Evolutionary conservation across 37 sponge, comb jelly and placozoan genomes (phyloP).

Genomic region (Eunapius fragilis): DNA sequence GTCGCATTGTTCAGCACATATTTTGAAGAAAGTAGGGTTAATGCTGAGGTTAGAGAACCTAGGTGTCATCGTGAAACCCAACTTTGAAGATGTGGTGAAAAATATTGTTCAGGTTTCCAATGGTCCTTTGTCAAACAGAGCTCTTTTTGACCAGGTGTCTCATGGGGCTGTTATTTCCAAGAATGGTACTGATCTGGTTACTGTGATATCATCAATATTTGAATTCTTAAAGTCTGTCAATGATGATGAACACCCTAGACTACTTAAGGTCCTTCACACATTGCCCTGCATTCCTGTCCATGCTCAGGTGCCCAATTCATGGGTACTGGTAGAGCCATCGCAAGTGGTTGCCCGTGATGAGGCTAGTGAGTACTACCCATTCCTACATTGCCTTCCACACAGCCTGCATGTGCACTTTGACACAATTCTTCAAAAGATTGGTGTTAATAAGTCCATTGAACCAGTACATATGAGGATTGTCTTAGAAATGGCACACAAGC

Average conservation of each 20-base stretch:
- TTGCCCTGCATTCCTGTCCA: not conserved
- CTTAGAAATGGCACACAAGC: slow-evolving; percentile 10
- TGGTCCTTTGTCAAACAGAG: slow-evolving; percentile 1
- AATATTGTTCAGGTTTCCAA: slow-evolving; percentile 41
- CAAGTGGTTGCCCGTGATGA: slow-evolving; percentile 17
- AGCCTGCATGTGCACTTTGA: not conserved
- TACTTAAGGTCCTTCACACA: not conserved
- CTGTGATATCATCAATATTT: slow-evolving; percentile 5
- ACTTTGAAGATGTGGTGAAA: slow-evolving; percentile 32
- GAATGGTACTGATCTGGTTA: not conserved
- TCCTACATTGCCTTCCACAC: slow-evolving; percentile 21
- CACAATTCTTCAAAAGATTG: slow-evolving; percentile 15
- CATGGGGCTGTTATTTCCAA: not conserved
- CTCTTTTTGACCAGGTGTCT: slow-evolving; percentile 39
- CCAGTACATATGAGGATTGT: slow-evolving; percentile 35
- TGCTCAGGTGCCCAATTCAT: not conserved
- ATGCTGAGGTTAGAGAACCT: too few relatives aligned
- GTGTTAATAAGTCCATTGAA: slow-evolving; percentile 8
- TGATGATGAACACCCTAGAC: not conserved
- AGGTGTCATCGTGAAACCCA: not conserved
- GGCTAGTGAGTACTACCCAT: slow-evolving; percentile 28
- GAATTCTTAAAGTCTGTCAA: not conserved
- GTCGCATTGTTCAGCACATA: not conserved
- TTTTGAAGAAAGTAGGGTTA: not conserved
- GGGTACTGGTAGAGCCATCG: slow-evolving; percentile 42